Percentiles rank a stretch among this genome's conserved stretches.
phyloP scores from a whole-genome alignment of 2,888 invertebrate genomes.

The Mactromeris polynyma region DNA sequence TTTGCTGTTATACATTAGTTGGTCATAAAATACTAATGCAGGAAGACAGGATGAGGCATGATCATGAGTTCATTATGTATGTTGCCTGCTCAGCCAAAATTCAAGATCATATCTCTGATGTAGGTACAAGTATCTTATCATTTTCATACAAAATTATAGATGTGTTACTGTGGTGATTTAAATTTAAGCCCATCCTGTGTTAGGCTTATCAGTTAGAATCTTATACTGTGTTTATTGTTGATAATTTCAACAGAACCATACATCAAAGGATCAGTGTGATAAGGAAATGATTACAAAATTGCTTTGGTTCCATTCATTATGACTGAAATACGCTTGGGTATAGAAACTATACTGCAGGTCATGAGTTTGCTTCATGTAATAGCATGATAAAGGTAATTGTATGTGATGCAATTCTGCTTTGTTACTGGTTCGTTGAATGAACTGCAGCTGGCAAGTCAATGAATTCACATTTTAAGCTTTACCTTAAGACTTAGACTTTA shows the following conservation, averaged over 20 bases:
- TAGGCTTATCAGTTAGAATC: constrained; percentile 7
- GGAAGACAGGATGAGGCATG: no score
- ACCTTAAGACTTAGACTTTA: no score
- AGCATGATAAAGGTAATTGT: no score
- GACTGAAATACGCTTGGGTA: background rate
- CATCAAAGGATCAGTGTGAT: constrained; percentile 32
- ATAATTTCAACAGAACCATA: constrained; percentile 12
- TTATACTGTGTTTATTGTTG: background rate
- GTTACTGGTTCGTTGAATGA: no score
- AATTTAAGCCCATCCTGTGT: background rate
- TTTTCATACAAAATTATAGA: background rate
- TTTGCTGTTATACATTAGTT: no score
- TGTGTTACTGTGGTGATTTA: background rate
- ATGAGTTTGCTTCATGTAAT: background rate
- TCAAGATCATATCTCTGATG: background rate
- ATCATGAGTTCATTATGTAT: no score
- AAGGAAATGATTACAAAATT: constrained; percentile 30
- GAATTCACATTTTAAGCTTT: no score
- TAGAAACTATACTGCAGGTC: background rate
- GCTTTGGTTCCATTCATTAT: background rate
- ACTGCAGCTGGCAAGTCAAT: no score
- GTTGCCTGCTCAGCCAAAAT: no score
- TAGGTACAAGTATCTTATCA: background rate
- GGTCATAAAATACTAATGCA: no score
- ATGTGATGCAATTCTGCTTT: no score